phyloP scores from a whole-genome alignment of 2,113 vertebrate genomes.

The Micromys minutus region DNA sequence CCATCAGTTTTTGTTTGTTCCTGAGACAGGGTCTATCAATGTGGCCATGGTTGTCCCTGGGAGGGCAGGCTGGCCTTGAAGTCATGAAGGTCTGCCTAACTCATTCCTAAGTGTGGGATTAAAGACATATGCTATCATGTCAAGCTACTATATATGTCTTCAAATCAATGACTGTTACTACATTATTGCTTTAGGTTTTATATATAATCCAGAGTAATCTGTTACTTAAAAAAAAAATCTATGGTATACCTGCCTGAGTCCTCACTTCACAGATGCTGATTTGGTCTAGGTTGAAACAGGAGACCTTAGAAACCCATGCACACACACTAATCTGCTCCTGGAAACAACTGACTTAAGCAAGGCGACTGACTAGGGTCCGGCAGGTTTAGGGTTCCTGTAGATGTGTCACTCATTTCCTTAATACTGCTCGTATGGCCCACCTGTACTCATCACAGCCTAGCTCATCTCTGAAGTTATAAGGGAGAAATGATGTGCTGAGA shows the following conservation, averaged over 20 bases:
- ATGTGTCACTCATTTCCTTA: slow-evolving; percentile 8
- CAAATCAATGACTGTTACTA: background rate
- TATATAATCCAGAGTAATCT: background rate
- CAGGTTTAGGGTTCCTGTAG: slow-evolving; percentile 21
- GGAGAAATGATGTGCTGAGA: background rate
- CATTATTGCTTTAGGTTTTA: background rate
- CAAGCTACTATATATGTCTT: background rate
- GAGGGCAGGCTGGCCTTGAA: background rate
- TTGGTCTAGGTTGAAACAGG: background rate
- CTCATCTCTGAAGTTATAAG: background rate
- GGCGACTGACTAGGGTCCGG: background rate
- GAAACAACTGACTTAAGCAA: slow-evolving; percentile 27
- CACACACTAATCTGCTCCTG: background rate
- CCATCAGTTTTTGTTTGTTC: background rate
- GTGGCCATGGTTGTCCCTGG: background rate
- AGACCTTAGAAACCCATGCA: slow-evolving; percentile 1
- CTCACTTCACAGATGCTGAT: background rate
- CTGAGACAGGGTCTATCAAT: background rate
- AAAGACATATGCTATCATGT: background rate
- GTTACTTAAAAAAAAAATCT: slow-evolving; percentile 47
- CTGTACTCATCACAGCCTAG: background rate
- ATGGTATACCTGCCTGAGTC: no score
- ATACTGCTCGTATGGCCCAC: background rate
- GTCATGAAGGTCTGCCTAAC: background rate
- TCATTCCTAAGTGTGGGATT: background rate